Base-by-base conservation (phyloP, 2,888 invertebrate genomes). In the Cataglyphis cursor region DNA sequence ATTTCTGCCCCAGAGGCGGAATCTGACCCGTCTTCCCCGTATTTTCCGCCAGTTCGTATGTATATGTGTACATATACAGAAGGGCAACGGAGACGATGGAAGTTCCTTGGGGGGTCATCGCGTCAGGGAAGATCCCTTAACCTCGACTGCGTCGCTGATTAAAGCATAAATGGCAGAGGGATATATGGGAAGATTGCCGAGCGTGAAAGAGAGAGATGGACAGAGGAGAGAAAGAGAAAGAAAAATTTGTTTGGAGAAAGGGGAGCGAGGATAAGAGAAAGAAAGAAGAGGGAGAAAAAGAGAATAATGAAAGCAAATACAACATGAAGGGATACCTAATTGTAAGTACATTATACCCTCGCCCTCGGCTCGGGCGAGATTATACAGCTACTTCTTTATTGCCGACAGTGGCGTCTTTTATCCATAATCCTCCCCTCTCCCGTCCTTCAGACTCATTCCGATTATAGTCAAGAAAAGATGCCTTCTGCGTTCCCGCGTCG, bases 311-410 rank as follows among this genome's bases (percentile, higher is more conserved):
- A 72, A 80, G 89, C 86, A 90, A 90, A 89, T 89, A 90, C 85
- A 85, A 85, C 83, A 85, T 83, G 86, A 84, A 82, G 85, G 85
- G 88, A 85, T 89, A 89, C 87, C 90, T 90, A 90, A 90, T 90
- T 90, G 90, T 90, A 90, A 90, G 90, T 90, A 90, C 90, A 90
- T 90, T 90, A 90, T 90, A 90, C 89, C 87, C 85, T 89, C 78
- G 86, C 89, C 88, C 86, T 89, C 78, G 86, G 85, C 72, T 87
- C 84, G 83, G 51, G 61, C 85, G 75, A 90, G 88, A 90, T 90
- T 90, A 90, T 90, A 89, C 88, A 85, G 89, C 90, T 90, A 90
- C 90, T 90, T 89, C 90, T 89, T 90, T 90, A 90, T 90, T 88
- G 90, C 90, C 86, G 85, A 90, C 84, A 84, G 82, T 86, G 82